These are phyloP conservation scores for Griposia aprilina DNA, from an alignment of 2,888 invertebrate species.

Conservation along the genomic window DNA sequence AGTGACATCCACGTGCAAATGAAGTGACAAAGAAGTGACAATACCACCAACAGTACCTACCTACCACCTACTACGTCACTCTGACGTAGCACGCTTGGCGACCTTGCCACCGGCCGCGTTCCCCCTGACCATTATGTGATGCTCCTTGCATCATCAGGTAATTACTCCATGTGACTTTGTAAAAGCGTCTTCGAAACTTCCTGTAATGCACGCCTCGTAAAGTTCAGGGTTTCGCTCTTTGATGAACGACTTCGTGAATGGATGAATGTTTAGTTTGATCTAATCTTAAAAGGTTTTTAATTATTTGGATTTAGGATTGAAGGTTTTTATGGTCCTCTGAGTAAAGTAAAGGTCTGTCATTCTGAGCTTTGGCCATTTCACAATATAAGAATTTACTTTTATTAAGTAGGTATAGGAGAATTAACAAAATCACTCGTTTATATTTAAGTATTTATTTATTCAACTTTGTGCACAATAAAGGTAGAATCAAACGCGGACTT, in stretches of 20 bases:
- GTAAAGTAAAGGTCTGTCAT: not conserved
- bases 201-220: constrained; percentile 49
- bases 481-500: too few species aligned
- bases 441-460: too few species aligned
- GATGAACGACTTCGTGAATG: constrained; percentile 28
- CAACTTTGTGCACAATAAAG: too few species aligned
- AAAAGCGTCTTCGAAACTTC: constrained; percentile 50
- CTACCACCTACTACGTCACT: constrained; percentile 53
- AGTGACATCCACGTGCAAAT: not conserved
- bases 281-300: constrained; percentile 34
- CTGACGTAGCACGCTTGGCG: constrained; percentile 60
- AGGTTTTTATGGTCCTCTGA: constrained; percentile 19
- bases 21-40: constrained; percentile 37
- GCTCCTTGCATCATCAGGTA: constrained; percentile 57
- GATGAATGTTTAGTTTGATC: constrained; percentile 15
- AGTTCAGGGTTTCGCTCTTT: constrained; percentile 53
- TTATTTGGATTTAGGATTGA: constrained; percentile 24
- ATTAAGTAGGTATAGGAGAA: too few species aligned
- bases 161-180: constrained; percentile 63
- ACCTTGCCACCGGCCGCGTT: constrained; percentile 62
- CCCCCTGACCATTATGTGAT: constrained; percentile 38
- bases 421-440: too few species aligned
- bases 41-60: constrained; percentile 32
- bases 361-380: too few species aligned
- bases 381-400: too few species aligned